A percentile compares a stretch with the other conserved stretches of the same genome.
These are phyloP conservation scores for Siderastrea siderea DNA, from an alignment of 92 coral and sea anemone genomes.

Conservation along the genomic window DNA sequence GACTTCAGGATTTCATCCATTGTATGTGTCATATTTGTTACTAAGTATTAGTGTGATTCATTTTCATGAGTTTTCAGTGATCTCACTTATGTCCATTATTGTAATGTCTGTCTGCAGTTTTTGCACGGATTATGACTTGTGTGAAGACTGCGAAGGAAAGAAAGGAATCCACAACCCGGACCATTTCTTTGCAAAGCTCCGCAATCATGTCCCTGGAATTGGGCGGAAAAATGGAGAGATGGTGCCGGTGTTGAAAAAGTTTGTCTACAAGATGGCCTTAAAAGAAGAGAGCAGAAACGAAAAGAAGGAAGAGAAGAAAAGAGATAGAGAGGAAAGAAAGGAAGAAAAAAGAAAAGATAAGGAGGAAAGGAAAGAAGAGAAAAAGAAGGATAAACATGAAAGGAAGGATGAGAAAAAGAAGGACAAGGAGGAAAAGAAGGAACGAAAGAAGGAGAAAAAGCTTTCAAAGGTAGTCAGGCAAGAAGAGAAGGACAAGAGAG, in stretches of 20 bases:
- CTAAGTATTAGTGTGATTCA: no score
- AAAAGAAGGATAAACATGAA: conserved; percentile 23
- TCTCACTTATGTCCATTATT: not conserved
- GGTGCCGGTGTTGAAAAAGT: conserved; percentile 86
- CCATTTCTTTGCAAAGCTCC: conserved; percentile 91
- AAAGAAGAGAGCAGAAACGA: conserved; percentile 50
- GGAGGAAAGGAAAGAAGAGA: conserved; percentile 29
- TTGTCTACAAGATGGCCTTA: conserved; percentile 60
- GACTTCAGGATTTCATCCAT: no score
- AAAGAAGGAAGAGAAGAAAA: conserved; percentile 64
- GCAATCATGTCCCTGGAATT: conserved; percentile 77
- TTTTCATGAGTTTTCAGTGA: no score
- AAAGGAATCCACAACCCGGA: conserved; percentile 72
- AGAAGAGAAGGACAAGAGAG: conserved; percentile 52
- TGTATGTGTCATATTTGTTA: no score
- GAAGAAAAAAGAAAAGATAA: conserved; percentile 58
- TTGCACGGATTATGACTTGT: conserved; percentile 92
- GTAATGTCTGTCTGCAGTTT: conserved; percentile 55
- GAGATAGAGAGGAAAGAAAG: conserved; percentile 69
- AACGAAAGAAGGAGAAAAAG: conserved; percentile 33
- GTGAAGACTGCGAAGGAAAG: conserved; percentile 89
- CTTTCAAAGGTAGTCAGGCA: conserved; percentile 47
- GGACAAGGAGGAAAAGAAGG: conserved; percentile 30
- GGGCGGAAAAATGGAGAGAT: conserved; percentile 94
- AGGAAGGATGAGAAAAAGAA: conserved; percentile 13